Base-by-base conservation (phyloP, 2,888 invertebrate species). In the Caenorhabditis sp. region DNA sequence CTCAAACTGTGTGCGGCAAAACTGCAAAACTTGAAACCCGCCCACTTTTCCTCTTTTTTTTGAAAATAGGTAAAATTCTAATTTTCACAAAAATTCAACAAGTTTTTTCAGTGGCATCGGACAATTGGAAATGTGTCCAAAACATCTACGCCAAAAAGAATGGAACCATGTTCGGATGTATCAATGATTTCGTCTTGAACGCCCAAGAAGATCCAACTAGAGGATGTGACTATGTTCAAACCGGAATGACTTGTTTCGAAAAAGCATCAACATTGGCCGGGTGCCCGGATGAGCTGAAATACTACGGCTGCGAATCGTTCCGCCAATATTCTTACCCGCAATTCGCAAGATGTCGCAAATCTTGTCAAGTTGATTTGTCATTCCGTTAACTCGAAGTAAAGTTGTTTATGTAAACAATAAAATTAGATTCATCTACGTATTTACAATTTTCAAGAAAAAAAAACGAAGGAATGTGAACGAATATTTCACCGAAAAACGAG, bases 301-400 rank as follows among this genome's bases (percentile, higher is more conserved):
- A 79, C 62, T 79, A 76, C 51, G 77, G 65, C 19, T 79, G 79
- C 64, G 79, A 79, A 55, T 77, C 77, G 6, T 79, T 79, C 71
- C 68, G 71, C 19, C 76, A 77, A 53, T 79, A 74, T 66, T 66
- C 76, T 8, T 17, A 54, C 26, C 73, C 73, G 0, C 67, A 65
- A 24, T 76, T 70, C 55, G n/a, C 66, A 10, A 36, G 61, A 17
- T 75, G 75, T 57, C 37, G 53, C 1, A 69, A 69, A 27, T 57
- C 60, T 24, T 69, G 69, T 23, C 23, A 55, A 26, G 55, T 21
- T 26, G 23, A 26, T 55, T 55, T 26, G 24, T 53, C 24, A 8
- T 23, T 53, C 24, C 53, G 53, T 53, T 23, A 53, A 53, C 21
- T 53, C n/a, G 14, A 14, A 43, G 12, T 12, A 43, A 43, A 17